These are phyloP conservation scores for Saccostrea glomerata DNA, from an alignment of 1,140 invertebrate genomes.

Conservation along the genomic window DNA sequence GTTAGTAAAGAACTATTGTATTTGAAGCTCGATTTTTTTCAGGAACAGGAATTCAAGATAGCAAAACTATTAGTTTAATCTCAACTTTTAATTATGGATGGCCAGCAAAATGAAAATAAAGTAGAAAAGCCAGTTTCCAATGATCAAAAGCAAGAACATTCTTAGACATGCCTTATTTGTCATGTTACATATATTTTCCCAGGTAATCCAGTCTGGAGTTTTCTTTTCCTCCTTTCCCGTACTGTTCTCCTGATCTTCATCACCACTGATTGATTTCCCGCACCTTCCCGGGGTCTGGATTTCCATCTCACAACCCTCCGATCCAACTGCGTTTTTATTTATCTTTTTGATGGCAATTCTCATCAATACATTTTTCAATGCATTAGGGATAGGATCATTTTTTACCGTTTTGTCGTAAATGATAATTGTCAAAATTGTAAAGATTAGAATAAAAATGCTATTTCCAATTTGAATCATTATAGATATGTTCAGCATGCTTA, in stretches of 20 bases:
- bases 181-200: background rate
- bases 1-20: too few species aligned
- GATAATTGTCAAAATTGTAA: slow-evolving; percentile 18
- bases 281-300: background rate
- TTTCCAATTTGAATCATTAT: background rate
- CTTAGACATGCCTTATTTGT: background rate
- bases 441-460: slow-evolving; percentile 10
- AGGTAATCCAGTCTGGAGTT: background rate
- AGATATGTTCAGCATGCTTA: background rate
- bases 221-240: background rate
- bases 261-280: background rate
- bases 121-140: background rate
- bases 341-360: background rate
- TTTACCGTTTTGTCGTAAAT: background rate
- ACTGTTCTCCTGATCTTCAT: background rate
- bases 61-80: too few species aligned
- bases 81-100: background rate
- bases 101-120: background rate
- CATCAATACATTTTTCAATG: background rate
- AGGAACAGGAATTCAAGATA: too few species aligned
- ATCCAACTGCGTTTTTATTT: background rate
- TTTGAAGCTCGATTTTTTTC: too few species aligned
- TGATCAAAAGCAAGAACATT: background rate
- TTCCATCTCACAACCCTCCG: background rate
- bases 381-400: background rate